Base-by-base conservation (phyloP, 2,797 vertebrate genomes). In the Cichlasoma orientale region DNA sequence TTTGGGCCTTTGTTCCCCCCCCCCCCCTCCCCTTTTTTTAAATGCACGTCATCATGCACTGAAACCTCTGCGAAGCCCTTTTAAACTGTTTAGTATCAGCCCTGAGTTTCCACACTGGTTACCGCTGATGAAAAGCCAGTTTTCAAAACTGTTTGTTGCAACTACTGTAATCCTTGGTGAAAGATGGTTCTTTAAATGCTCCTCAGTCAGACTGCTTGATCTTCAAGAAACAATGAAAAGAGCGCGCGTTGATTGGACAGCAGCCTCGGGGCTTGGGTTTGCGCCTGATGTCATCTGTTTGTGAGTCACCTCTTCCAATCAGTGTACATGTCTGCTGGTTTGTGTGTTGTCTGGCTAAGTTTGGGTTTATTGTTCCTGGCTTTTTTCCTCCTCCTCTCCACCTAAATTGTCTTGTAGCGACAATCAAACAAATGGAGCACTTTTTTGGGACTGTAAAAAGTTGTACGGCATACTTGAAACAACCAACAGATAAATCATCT, bases 151-250 rank as follows among this genome's bases (percentile, higher is more conserved):
- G 58, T 82, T 52, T 38, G 74, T 41, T 29, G 55, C 56, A 44
- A 47, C 29, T 18, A 79, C 59, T 25, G 4, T 84, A 79, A 90
- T 90, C 78, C 85, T 23, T 12, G 69, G 44, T 80, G 82, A 86
- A 77, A 54, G 82, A 82, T 56, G 72, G 63, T 27, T 72, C 50
- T 80, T 74, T 73, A 84, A 89, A 71, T 68, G 63, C 63, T 68
- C 18, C 44, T 68, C 63, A 68, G 63, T 68, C 1, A 19, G 47
- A 18, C 23, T 13, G 56, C 69, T 78, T 86, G 82, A 89, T 86
- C 82, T 85, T 29, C 14, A 56, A 56, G 72, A 57, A 71, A 74
- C 33, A 50, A 86, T 89, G 89, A 90, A 85, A 92, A 86, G 78
- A 79, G 41, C 1, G 53, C 75, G 55, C 68, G 9, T 18, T 84